Evolutionary conservation across 2,888 invertebrate genomes (phyloP), one percentile per base, ranked within the genome.

Genomic region (Sialis lutaria): DNA sequence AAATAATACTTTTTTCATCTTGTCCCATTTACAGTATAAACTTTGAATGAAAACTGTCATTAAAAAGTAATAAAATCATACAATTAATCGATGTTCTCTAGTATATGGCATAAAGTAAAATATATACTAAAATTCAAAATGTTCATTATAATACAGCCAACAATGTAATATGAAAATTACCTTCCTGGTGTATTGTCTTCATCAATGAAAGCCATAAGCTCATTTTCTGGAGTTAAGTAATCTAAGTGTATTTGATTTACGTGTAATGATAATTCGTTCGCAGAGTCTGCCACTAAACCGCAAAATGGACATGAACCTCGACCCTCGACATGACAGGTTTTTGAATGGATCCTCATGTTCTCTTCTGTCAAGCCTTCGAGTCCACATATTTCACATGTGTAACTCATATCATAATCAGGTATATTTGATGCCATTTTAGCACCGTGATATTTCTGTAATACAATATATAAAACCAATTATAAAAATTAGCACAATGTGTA

Each of bases 351-450:
- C 51, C 85, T 68, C 77, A 88, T 82, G 54, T 82, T 77, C 51
- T 83, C 83, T 60, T 84, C 84, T 49, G 77, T 78, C 50, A 88
- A 70, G 13, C 83, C 83, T 56, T 85, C 84, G 52, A 81, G 74
- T n/a, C 87, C 87, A 63, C 89, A 89, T 52, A 88, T 82, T 65
- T 88, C 85, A 65, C 88, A 89, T 47, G 80, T 75, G 62, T 78
- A 75, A 57, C 64, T 70, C 56, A 73, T 64, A 57, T 73, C 74
- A 48, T 72, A 70, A 57, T 73, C 74, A 48, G 72, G 70, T 56
- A 68, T 61, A 61, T 73, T 74, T 58, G 69, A 70, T 51, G 74
- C 68, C 67, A 68, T 68, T 57, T 45, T 49, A 40, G 6, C 13
- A 10, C 40, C 40, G 22, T 22, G 22, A 22, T 22, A 22, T 22